These are phyloP conservation scores for Protophormia terraenovae DNA, from an alignment of 2,888 invertebrate species.

Conservation along the genomic window DNA sequence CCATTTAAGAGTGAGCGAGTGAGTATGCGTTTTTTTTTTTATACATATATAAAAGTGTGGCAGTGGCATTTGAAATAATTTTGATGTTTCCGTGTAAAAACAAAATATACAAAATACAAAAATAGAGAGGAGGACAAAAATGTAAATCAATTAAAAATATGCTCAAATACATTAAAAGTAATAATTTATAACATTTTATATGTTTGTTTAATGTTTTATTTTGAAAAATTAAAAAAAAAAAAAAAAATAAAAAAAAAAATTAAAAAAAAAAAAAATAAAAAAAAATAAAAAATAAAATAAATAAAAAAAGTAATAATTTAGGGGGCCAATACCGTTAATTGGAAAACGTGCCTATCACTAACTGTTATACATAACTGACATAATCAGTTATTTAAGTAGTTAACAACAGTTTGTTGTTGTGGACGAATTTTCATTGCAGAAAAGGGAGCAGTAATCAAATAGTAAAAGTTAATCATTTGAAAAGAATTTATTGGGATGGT, in stretches of 20 bases:
- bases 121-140: not conserved
- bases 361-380: not conserved
- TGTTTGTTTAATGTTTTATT: not conserved
- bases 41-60: not conserved
- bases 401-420: too few species aligned
- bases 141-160: slow-evolving; percentile 14
- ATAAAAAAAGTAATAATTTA: not conserved
- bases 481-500: not conserved
- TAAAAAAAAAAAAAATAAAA: not conserved
- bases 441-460: not conserved
- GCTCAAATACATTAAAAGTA: not conserved
- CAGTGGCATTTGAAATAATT: not conserved
- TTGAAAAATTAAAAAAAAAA: not conserved
- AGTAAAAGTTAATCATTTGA: not conserved
- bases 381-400: not conserved
- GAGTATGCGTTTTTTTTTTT: not conserved
- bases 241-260: not conserved
- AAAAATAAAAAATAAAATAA: too few species aligned
- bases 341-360: not conserved
- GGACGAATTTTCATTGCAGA: too few species aligned
- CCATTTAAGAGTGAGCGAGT: not conserved
- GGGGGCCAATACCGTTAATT: not conserved
- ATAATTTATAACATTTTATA: not conserved
- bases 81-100: not conserved
- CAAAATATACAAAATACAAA: not conserved